Base-by-base conservation (phyloP, 1,140 invertebrate species). In the Aphis gossypii region DNA sequence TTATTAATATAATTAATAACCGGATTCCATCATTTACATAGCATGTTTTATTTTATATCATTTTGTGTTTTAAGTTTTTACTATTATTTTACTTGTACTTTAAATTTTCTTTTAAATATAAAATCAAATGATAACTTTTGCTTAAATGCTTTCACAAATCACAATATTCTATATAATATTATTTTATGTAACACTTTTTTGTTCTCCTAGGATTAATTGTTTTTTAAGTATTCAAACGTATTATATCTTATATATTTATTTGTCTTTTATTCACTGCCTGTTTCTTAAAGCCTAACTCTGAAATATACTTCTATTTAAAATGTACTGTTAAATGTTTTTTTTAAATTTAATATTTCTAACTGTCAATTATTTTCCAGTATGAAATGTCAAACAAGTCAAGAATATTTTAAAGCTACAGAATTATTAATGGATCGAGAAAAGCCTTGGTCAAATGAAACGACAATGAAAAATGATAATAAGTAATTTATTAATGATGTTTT, bases 341-440 rank as follows among this genome's bases (percentile, higher is more conserved):
- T 56, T 25, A 60, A 6, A 38, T 54, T n/a, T 8, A 41, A 41
- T 68, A 56, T 92, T 51, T 92, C 9, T 82, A 83, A 60, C 46
- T 68, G 14, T n/a, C 14, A 46, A 44, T 44, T 18, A 30, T 60
- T 51, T 90, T 90, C 5, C 25, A 93, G 92, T 54, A 93, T 93
- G 82, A 93, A 84, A 44, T 93, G 92, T 84, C 92, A 93, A 93
- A 93, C 92, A 86, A 93, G 92, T 86, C 92, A 93, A 93, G 92
- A 93, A 93, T 93, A 93, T 56, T 93, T 93, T 93, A 93, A 93
- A 30, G 92, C 92, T 23, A 93, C 92, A 18, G 92, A 93, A 86
- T 56, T 93, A 35, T 83, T 93, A 54, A 93, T 93, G 92, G 92
- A 93, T 86, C 92, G 92, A 93, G 92, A 93, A 93, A 93, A 93